Percentiles rank a stretch among this genome's conserved stretches.
These are phyloP conservation scores for Stratiomys singularior DNA, from an alignment of 2,888 invertebrate genomes.

Conservation along the genomic window DNA sequence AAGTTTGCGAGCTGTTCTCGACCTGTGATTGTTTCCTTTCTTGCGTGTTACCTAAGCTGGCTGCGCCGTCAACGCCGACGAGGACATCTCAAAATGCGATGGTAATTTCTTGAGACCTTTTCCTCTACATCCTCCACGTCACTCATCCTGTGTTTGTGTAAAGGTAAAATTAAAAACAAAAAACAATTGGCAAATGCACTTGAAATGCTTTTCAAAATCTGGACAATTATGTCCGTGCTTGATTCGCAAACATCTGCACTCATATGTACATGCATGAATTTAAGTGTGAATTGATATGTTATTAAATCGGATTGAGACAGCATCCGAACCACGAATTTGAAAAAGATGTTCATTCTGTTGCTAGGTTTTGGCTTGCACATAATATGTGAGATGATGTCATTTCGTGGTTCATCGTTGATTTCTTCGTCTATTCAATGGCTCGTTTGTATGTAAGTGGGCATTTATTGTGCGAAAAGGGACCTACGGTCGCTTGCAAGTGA, in stretches of 20 bases:
- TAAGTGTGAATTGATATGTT: no score
- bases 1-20: background rate
- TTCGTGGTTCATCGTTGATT: slow-evolving; percentile 34
- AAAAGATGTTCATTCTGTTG: slow-evolving; percentile 13
- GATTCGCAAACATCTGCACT: no score
- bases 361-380: slow-evolving; percentile 39
- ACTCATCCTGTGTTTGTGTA: slow-evolving; percentile 18
- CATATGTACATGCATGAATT: no score
- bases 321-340: background rate
- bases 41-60: slow-evolving; percentile 10
- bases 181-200: slow-evolving; percentile 16
- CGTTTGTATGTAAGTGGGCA: background rate
- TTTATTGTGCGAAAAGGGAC: slow-evolving; percentile 31
- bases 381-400: slow-evolving; percentile 39
- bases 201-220: background rate
- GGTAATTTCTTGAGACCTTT: slow-evolving; percentile 39
- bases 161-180: slow-evolving; percentile 28
- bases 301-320: background rate
- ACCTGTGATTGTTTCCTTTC: background rate
- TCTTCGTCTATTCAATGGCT: slow-evolving; percentile 30
- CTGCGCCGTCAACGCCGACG: background rate
- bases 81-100: slow-evolving; percentile 28
- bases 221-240: no score
- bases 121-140: background rate
- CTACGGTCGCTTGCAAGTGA: background rate